phyloP scores from a whole-genome alignment of 2,888 invertebrate species.

The Adelphocoris suturalis region DNA sequence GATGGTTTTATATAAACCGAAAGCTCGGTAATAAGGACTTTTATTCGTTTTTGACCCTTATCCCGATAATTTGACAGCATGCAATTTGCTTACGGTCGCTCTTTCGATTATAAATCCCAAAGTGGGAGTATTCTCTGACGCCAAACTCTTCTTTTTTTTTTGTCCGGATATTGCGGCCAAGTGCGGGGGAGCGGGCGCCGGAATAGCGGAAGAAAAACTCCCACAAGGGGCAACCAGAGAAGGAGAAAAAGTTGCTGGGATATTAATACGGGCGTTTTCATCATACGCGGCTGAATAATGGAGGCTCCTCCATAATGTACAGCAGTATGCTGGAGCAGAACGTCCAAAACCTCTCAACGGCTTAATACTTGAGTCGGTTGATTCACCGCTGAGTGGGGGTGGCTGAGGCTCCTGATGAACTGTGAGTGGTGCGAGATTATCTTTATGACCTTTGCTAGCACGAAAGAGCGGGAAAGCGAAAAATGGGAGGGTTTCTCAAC shows the following conservation, averaged over 20 bases:
- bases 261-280: constrained; percentile 19
- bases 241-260: neutral
- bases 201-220: neutral
- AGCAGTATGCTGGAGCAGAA: neutral
- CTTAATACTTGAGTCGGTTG: constrained; percentile 1
- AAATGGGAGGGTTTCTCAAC: neutral
- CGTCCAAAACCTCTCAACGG: constrained; percentile 19
- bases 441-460: neutral
- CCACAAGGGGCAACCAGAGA: neutral
- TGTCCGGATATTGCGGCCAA: no score
- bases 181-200: no score
- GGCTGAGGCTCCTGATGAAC: neutral
- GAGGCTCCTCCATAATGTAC: neutral
- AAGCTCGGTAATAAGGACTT: no score
- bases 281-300: neutral
- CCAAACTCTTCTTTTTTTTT: no score
- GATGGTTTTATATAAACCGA: no score
- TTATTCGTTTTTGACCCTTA: no score
- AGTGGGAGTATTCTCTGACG: no score
- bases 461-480: neutral
- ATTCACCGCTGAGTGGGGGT: neutral
- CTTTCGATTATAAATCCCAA: no score
- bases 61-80: no score
- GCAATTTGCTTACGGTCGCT: no score
- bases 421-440: neutral